Conservation (phyloP, 1,140 invertebrate species). For the Macrostomum lignano region DNA sequence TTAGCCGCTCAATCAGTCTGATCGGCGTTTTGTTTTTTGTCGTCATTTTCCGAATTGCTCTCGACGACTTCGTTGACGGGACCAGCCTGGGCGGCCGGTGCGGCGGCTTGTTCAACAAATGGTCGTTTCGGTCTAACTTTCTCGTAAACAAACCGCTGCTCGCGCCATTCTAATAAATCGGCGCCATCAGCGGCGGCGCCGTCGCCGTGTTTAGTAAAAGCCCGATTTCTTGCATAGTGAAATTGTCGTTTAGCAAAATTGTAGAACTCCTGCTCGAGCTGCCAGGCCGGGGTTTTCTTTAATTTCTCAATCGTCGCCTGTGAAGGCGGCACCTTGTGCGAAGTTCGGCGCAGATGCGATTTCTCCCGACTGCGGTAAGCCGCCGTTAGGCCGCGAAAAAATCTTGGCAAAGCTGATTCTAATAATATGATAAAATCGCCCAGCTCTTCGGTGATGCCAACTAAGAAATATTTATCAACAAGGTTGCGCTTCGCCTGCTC, state of each 20-base stretch:
- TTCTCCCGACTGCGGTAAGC: constrained; percentile 53
- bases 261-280: constrained; percentile 91
- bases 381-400: constrained; percentile 56
- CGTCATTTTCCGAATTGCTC: too few species aligned
- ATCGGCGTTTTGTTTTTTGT: too few species aligned
- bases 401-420: constrained; percentile 52
- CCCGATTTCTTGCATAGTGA: too few species aligned
- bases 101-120: too few species aligned
- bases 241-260: constrained; percentile 71
- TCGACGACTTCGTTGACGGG: too few species aligned
- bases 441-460: constrained; percentile 79
- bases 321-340: constrained; percentile 54
- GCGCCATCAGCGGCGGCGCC: too few species aligned
- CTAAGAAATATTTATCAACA: constrained; percentile 64
- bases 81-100: too few species aligned
- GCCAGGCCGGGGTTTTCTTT: constrained; percentile 41
- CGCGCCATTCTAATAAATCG: too few species aligned
- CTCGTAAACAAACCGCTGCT: too few species aligned
- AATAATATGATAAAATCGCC: constrained; percentile 67
- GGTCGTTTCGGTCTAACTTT: too few species aligned
- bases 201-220: too few species aligned
- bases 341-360: constrained; percentile 70
- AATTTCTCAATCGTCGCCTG: constrained; percentile 45
- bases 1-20: too few species aligned
- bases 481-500: constrained; percentile 79